These are phyloP conservation scores for Caenorhabditis virilis DNA, from an alignment of 2,888 invertebrate species.

Conservation along the genomic window DNA sequence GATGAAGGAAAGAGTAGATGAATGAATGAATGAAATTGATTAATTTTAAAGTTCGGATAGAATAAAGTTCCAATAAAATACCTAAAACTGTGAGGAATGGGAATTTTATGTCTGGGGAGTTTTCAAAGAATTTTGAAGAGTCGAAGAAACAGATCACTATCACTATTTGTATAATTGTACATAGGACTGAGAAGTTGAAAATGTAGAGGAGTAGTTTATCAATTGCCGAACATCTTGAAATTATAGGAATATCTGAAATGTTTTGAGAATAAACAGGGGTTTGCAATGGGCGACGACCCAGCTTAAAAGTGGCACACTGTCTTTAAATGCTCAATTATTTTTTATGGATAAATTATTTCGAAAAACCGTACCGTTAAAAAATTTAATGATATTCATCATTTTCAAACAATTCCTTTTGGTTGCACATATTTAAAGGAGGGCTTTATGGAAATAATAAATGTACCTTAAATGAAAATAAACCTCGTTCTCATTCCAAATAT, in stretches of 20 bases:
- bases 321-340: too few relatives aligned
- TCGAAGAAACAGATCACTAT: too few relatives aligned
- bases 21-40: slow-evolving; percentile 6
- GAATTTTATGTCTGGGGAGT: background rate
- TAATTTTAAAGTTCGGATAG: background rate
- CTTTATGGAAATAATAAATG: too few relatives aligned
- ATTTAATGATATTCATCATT: too few relatives aligned
- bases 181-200: slow-evolving; percentile 19
- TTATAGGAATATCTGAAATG: slow-evolving; percentile 25
- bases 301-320: too few relatives aligned
- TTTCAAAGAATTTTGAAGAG: background rate
- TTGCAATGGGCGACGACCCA: too few relatives aligned
- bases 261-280: background rate
- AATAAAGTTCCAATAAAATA: background rate
- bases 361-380: too few relatives aligned
- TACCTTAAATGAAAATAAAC: too few relatives aligned
- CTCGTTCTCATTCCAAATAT: too few relatives aligned
- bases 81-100: background rate
- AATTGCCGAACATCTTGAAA: slow-evolving; percentile 20
- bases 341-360: too few relatives aligned
- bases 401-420: background rate
- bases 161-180: slow-evolving; percentile 28
- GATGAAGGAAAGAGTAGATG: slow-evolving; percentile 10
- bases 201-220: slow-evolving; percentile 20
- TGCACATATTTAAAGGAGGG: too few relatives aligned